Base-by-base conservation (phyloP, 2,797 vertebrate species). In the Botia kubotai region DNA sequence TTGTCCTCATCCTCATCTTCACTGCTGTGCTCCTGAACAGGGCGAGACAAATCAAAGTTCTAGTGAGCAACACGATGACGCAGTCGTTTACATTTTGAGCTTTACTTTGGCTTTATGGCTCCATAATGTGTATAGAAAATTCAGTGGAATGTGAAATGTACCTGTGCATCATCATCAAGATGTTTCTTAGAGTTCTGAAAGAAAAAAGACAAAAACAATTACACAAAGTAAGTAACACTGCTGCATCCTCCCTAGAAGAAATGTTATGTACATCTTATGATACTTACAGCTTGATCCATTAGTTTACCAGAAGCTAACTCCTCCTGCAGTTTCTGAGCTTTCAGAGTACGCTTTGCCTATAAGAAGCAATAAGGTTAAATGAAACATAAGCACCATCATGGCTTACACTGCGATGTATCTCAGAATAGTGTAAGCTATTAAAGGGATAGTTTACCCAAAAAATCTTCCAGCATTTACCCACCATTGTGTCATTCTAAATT, bases 1-100 rank as follows among this genome's bases (percentile, higher is more conserved):
- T 99, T 99, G 86, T 99, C 98, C 90, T 99, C 98, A 90, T 99
- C 98, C 76, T 99, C 98, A 79, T 97, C 98, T 85, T 99, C 98
- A 48, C 98, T 99, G 89, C 98, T 95, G 76, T 96, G 97, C 87
- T 99, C 98, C 71, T 80, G 23, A 13, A 73, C 12, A 50, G 14
- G 46, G 60, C 1, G 2, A 75, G 39, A 12, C 11, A 33, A 50
- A 68, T 39, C 3, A 66, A 43, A 43, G 8, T 43, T 43, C 10
- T 43, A 1, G 39, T 8, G 10, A 43, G 39, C 39, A 43, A 43
- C n/a, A 11, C 33, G 0, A 80, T 36, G 2, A 36, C 29, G 0
- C 7, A 23, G 21, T 8, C 65, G 23, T 66, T 36, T 46, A 10
- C 19, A 43, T 43, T 43, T 43, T 43, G 4, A 21, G 26, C 58